phyloP scores from a whole-genome alignment of 1,140 invertebrate species.

The Brachionus asplanchnoidis region DNA sequence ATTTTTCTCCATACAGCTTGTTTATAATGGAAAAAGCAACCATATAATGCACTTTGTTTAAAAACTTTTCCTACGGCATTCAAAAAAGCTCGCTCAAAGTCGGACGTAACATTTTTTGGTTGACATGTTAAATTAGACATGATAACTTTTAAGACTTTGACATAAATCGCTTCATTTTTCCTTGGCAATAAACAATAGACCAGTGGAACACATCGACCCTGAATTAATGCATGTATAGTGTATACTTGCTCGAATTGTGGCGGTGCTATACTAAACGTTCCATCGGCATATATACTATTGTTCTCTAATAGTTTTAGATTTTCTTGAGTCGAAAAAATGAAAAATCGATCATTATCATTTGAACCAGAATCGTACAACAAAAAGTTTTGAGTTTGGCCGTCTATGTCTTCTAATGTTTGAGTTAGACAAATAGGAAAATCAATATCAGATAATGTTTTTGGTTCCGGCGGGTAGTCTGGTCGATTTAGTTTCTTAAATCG shows the following conservation, averaged over 20 bases:
- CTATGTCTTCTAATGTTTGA: neutral
- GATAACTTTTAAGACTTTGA: neutral
- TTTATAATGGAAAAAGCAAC: neutral
- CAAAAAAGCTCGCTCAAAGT: neutral
- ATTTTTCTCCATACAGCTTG: conserved; percentile 9
- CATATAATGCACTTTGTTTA: neutral
- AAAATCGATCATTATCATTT: neutral
- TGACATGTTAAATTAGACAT: neutral
- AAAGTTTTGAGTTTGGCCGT: neutral
- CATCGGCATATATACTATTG: neutral
- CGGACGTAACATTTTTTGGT: neutral
- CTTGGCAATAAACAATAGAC: neutral
- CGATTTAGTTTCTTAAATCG: neutral
- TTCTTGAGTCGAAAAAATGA: neutral
- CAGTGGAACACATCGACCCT: neutral
- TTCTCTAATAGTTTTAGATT: neutral
- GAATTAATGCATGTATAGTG: neutral
- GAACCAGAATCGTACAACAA: neutral
- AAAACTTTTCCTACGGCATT: neutral
- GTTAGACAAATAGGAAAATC: neutral
- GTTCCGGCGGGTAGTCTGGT: neutral
- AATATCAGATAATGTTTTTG: neutral
- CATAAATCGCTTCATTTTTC: neutral
- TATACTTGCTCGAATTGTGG: neutral
- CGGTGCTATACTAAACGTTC: neutral